Evolutionary conservation across 2,113 vertebrate species (phyloP).

Genomic region (Corythornis cristatus): DNA sequence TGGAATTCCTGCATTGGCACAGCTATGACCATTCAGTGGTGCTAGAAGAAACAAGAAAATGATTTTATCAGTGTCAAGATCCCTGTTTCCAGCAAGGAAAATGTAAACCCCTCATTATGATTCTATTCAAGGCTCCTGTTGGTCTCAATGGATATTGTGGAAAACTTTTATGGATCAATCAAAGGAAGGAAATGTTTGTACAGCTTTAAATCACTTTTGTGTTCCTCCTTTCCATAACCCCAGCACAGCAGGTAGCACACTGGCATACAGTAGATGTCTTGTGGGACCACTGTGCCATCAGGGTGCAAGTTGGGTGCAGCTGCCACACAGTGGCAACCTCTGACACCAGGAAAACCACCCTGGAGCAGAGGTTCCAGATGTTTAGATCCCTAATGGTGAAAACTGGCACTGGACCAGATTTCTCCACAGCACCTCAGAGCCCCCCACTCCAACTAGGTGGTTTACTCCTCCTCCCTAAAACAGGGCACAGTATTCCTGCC

Average conservation of each 20-base stretch:
- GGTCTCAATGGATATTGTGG: not conserved
- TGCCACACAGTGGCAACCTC: not conserved
- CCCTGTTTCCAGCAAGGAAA: not conserved
- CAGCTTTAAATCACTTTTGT: not conserved
- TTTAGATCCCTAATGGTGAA: not conserved
- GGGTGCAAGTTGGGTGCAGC: not conserved
- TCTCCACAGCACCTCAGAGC: not conserved
- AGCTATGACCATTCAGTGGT: fast-evolving
- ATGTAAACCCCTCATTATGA: fast-evolving
- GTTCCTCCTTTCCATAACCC: not conserved
- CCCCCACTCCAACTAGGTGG: not conserved
- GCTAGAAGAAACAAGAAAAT: not conserved
- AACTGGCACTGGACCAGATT: not conserved
- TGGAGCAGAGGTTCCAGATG: not conserved
- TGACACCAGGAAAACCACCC: not conserved
- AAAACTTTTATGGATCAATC: not conserved
- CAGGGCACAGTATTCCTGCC: not conserved
- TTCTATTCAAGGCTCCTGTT: not conserved
- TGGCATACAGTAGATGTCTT: not conserved
- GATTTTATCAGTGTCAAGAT: not conserved
- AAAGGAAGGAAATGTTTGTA: not conserved
- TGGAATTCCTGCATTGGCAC: conserved; percentile 63
- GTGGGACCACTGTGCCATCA: not conserved
- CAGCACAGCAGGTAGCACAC: not conserved
- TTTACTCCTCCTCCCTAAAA: not conserved